A percentile compares a stretch with the other conserved stretches of the same genome.
Conservation (phyloP, 2,888 invertebrate species). For the Lycaena phlaeas region DNA sequence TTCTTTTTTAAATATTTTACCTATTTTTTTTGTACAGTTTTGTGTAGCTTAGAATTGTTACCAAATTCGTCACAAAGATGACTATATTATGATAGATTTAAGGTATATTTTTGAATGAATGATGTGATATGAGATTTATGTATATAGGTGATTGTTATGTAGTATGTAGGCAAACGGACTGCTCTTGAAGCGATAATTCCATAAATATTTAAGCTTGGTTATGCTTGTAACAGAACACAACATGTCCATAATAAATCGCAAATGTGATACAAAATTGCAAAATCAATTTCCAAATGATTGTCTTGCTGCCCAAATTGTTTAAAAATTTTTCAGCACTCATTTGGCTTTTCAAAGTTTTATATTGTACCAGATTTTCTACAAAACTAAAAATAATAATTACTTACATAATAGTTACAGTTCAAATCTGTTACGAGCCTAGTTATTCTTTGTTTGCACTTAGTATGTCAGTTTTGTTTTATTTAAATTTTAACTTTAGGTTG, state of each 20-base stretch:
- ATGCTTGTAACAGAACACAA: not conserved
- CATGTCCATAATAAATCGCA: not conserved
- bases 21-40: too few species aligned
- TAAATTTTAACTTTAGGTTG: not conserved
- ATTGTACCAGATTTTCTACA: too few species aligned
- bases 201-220: slow-evolving; percentile 1
- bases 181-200: slow-evolving; percentile 13
- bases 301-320: too few species aligned
- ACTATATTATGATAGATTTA: slow-evolving; percentile 27
- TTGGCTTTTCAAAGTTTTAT: too few species aligned
- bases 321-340: too few species aligned
- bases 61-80: slow-evolving; percentile 25
- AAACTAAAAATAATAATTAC: too few species aligned
- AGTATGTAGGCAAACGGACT: slow-evolving; percentile 29
- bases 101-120: slow-evolving; percentile 60
- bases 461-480: not conserved
- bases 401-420: too few species aligned
- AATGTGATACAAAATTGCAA: too few species aligned
- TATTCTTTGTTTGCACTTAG: not conserved
- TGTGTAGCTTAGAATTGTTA: slow-evolving; percentile 12
- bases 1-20: too few species aligned
- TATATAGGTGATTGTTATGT: slow-evolving; percentile 44
- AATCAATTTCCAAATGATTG: too few species aligned
- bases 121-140: slow-evolving; percentile 63
- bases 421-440: not conserved